phyloP scores from a whole-genome alignment of 2,113 vertebrate genomes.

The Ageneiosus marmoratus region DNA sequence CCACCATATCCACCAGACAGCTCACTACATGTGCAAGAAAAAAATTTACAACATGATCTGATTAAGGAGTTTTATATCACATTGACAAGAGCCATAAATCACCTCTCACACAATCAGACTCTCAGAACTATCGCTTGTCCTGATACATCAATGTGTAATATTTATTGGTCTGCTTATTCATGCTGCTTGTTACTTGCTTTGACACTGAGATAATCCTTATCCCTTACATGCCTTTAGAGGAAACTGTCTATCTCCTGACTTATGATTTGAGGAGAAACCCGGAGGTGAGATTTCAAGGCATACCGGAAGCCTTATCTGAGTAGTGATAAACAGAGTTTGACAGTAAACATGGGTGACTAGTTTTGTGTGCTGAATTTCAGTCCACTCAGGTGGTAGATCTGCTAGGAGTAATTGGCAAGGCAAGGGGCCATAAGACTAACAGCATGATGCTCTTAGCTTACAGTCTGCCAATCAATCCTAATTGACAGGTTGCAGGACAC shows the following conservation, averaged over 20 bases:
- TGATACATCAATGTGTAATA: background rate
- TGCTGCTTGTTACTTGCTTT: background rate
- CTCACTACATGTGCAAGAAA: background rate
- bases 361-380: slow-evolving; percentile 24
- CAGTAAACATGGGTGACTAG: slow-evolving; percentile 23
- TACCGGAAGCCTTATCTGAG: slow-evolving; percentile 24
- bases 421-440: slow-evolving; percentile 35
- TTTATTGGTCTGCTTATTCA: background rate
- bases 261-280: background rate
- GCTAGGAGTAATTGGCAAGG: slow-evolving; percentile 30
- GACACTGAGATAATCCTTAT: background rate
- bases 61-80: background rate
- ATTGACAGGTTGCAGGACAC: slow-evolving; percentile 57
- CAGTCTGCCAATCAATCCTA: slow-evolving; percentile 52
- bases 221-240: background rate
- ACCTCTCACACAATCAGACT: background rate
- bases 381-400: slow-evolving; percentile 19
- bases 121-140: background rate
- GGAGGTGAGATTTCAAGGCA: background rate
- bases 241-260: background rate
- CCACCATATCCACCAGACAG: background rate
- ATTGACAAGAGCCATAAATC: background rate
- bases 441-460: slow-evolving; percentile 43
- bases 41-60: background rate
- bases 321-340: slow-evolving; percentile 45